phyloP scores from a whole-genome alignment of 2,888 invertebrate genomes.

The Creontiades dilutus region DNA sequence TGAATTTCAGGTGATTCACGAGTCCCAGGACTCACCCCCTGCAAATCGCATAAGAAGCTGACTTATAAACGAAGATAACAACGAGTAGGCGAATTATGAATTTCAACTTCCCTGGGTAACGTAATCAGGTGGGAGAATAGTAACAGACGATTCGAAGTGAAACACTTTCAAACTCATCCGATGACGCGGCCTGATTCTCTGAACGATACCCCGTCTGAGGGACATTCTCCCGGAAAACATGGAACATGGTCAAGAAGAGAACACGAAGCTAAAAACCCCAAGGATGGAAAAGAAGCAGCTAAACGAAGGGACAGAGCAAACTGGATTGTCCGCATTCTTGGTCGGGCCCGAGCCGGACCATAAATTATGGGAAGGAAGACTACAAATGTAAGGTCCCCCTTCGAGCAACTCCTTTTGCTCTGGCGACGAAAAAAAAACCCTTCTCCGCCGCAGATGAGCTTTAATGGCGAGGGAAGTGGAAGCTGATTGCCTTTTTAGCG shows the following conservation, averaged over 20 bases:
- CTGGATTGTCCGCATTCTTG: constrained; percentile 70
- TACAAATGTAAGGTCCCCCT: constrained; percentile 61
- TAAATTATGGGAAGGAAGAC: constrained; percentile 66
- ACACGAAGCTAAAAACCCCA: constrained; percentile 49
- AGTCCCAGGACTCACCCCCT: no score
- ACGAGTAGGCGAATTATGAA: no score
- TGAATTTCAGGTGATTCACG: no score
- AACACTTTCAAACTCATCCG: no score
- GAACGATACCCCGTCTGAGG: no score
- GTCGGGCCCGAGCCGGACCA: constrained; percentile 44
- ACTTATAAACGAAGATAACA: no score
- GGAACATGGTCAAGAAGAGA: neutral
- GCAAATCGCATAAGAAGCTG: no score
- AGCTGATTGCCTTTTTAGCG: constrained; percentile 26
- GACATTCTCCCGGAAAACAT: no score
- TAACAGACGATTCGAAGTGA: no score
- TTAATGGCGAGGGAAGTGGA: constrained; percentile 28
- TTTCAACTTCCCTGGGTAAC: no score
- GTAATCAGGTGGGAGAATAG: no score
- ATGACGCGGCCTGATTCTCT: no score
- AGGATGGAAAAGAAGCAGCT: constrained; percentile 31
- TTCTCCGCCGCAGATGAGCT: constrained; percentile 39
- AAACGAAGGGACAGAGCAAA: constrained; percentile 66
- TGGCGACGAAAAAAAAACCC: neutral
- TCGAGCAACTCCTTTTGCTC: neutral